These are phyloP conservation scores for Planococcus citri DNA, from an alignment of 1,140 invertebrate species.

Conservation along the genomic window DNA sequence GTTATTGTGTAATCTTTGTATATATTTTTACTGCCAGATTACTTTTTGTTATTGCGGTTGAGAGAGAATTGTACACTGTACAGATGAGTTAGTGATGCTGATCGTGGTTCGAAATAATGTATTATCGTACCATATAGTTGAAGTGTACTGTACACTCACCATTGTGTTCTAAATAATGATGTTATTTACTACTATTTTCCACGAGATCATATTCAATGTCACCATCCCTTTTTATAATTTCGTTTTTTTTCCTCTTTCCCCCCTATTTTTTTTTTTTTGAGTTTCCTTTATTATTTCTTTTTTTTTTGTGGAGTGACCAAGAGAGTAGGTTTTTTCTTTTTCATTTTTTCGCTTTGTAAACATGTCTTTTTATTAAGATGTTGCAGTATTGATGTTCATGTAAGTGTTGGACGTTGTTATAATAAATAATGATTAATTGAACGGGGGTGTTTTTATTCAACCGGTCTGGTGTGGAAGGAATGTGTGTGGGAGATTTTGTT, in stretches of 20 bases:
- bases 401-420: neutral
- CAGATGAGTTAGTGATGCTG: too few relatives aligned
- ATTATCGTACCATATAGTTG: neutral
- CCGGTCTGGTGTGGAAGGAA: too few relatives aligned
- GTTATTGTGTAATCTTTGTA: neutral
- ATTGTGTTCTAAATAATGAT: constrained; percentile 4
- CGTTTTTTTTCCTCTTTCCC: too few relatives aligned
- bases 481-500: too few relatives aligned
- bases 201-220: constrained; percentile 2
- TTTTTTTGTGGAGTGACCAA: too few relatives aligned
- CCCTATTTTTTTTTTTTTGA: too few relatives aligned
- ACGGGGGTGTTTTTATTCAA: neutral
- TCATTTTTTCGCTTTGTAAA: neutral
- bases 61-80: too few relatives aligned
- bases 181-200: constrained; percentile 7
- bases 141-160: neutral
- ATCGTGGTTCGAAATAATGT: neutral
- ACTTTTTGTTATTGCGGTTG: neutral
- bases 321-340: neutral
- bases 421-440: neutral
- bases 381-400: constrained; percentile 6
- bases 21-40: neutral
- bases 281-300: too few relatives aligned
- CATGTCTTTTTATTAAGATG: neutral
- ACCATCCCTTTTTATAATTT: neutral